Evolutionary conservation across 2,113 vertebrate species (phyloP).

Genomic region (Plectropomus leopardus): DNA sequence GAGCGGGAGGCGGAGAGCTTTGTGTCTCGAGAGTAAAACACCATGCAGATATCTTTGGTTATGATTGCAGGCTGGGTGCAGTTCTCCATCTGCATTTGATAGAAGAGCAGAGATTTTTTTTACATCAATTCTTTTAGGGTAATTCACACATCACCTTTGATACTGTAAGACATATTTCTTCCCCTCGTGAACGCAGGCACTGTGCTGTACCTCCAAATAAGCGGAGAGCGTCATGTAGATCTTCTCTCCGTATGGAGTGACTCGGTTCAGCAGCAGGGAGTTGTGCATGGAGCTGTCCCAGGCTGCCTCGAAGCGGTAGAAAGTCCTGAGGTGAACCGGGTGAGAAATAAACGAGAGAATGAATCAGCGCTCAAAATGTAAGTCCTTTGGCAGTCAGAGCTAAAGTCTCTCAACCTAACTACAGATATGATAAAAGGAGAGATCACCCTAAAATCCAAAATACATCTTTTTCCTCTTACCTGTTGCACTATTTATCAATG

Average conservation of each 20-base stretch:
- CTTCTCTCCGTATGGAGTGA: constrained; percentile 97
- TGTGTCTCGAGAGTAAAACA: constrained; percentile 96
- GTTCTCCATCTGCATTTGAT: constrained; percentile 91
- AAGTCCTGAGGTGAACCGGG: constrained; percentile 87
- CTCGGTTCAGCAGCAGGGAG: constrained; percentile 94
- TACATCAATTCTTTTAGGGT: neutral
- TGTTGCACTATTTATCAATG: too few relatives aligned
- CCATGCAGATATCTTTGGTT: constrained; percentile 99
- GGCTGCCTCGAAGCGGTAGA: constrained; percentile 95
- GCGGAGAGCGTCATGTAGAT: constrained; percentile 98
- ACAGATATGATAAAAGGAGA: neutral
- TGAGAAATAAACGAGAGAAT: constrained; percentile 27
- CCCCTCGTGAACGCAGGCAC: constrained; percentile 6
- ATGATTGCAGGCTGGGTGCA: constrained; percentile 94
- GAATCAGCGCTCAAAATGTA: neutral
- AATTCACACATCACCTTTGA: constrained; percentile 32
- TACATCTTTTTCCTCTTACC: too few relatives aligned
- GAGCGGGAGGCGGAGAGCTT: constrained; percentile 95
- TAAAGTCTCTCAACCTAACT: constrained; percentile 4
- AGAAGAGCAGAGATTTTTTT: constrained; percentile 28
- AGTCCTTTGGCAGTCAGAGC: neutral
- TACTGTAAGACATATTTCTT: constrained; percentile 8
- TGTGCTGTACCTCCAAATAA: constrained; percentile 91
- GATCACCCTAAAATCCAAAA: too few relatives aligned
- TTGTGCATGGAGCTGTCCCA: constrained; percentile 99